These are phyloP conservation scores for Protonibea diacanthus DNA, from an alignment of 2,797 vertebrate genomes.

Conservation along the genomic window DNA sequence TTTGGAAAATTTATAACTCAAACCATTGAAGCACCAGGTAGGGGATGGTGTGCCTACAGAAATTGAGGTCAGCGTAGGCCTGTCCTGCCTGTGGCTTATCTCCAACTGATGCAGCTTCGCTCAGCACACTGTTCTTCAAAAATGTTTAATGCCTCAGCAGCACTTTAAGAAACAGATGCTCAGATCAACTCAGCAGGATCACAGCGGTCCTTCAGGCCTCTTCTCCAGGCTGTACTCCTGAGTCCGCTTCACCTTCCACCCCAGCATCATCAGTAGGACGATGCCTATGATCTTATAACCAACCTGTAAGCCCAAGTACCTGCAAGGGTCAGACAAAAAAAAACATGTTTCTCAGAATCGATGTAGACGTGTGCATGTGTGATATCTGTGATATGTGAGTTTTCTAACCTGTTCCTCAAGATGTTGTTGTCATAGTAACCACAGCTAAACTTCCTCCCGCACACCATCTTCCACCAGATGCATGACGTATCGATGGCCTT, in stretches of 20 bases:
- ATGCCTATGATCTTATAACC: slow-evolving; percentile 91
- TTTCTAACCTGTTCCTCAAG: slow-evolving; percentile 90
- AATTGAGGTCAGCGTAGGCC: slow-evolving; percentile 40
- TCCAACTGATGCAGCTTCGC: slow-evolving; percentile 25
- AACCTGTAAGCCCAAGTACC: slow-evolving; percentile 94
- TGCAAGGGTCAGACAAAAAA: slow-evolving; percentile 67
- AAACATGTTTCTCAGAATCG: not conserved
- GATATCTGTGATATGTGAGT: not conserved
- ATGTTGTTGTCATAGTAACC: slow-evolving; percentile 93
- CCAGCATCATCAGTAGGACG: slow-evolving; percentile 85
- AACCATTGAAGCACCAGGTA: slow-evolving; percentile 21
- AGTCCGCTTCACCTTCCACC: slow-evolving; percentile 92
- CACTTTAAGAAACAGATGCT: slow-evolving; percentile 8
- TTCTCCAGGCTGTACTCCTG: slow-evolving; percentile 92
- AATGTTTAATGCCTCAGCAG: slow-evolving; percentile 32
- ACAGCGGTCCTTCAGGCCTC: slow-evolving; percentile 69
- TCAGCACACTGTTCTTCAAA: slow-evolving; percentile 27
- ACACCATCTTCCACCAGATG: slow-evolving; percentile 89
- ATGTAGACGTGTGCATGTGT: not conserved
- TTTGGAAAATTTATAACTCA: slow-evolving; percentile 7
- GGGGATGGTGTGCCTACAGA: slow-evolving; percentile 25
- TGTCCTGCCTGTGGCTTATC: slow-evolving; percentile 5
- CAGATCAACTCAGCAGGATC: slow-evolving; percentile 18
- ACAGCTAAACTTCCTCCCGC: slow-evolving; percentile 86
- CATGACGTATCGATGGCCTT: slow-evolving; percentile 93